Evolutionary conservation across 2,888 invertebrate genomes (phyloP).

Genomic region (Cepaea hortensis): DNA sequence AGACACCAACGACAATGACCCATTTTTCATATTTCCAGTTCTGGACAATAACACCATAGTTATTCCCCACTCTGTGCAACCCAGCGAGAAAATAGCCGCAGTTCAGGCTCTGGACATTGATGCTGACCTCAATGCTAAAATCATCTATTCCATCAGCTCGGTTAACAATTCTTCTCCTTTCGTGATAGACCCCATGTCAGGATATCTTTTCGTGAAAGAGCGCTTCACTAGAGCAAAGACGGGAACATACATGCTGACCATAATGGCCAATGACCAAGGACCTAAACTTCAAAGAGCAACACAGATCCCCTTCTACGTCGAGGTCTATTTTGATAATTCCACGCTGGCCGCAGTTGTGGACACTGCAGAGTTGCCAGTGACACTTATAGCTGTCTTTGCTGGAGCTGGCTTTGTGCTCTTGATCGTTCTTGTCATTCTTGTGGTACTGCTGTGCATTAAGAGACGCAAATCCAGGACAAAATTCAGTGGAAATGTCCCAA

Average conservation of each 20-base stretch:
- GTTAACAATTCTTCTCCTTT: constrained; percentile 77
- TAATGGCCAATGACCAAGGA: constrained; percentile 47
- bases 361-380: constrained; percentile 35
- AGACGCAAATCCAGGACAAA: constrained; percentile 25
- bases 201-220: constrained; percentile 68
- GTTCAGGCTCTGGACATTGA: constrained; percentile 94
- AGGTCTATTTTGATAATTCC: constrained; percentile 52
- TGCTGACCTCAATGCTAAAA: constrained; percentile 92
- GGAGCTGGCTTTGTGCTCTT: constrained; percentile 32
- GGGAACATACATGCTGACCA: constrained; percentile 48
- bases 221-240: constrained; percentile 24
- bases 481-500: constrained; percentile 28
- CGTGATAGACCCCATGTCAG: constrained; percentile 74
- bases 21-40: constrained; percentile 48
- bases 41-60: constrained; percentile 62
- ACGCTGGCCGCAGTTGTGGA: constrained; percentile 38
- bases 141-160: constrained; percentile 93
- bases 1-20: constrained; percentile 52
- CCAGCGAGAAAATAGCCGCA: constrained; percentile 73
- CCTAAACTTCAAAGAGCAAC: constrained; percentile 44
- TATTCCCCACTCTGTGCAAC: constrained; percentile 60
- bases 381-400: constrained; percentile 36
- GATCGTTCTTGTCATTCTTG: constrained; percentile 29
- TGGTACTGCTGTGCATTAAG: constrained; percentile 42
- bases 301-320: constrained; percentile 48